Evolutionary conservation across 2,888 invertebrate genomes (phyloP).

Genomic region (Leucophenga montana): DNA sequence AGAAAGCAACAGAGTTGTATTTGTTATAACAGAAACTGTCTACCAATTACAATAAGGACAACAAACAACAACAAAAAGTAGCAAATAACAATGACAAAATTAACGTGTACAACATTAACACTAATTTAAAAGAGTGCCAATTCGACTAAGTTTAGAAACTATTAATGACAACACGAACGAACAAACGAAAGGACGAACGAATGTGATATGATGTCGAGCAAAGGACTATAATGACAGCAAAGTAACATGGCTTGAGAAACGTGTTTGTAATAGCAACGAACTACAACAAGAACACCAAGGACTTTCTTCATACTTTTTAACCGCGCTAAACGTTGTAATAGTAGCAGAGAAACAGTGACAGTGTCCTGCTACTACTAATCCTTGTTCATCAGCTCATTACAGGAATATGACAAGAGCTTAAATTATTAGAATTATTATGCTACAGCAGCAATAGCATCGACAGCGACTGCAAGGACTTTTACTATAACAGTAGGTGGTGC

Average conservation of each 20-base stretch:
- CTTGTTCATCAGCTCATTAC: conserved; percentile 55
- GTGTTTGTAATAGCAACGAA: conserved; percentile 10
- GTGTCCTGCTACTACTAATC: conserved; percentile 43
- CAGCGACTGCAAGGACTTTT: background rate
- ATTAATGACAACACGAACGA: conserved; percentile 40
- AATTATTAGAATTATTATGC: conserved; percentile 27
- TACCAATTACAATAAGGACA: background rate
- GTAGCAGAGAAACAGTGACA: conserved; percentile 2
- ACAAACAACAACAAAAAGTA: background rate
- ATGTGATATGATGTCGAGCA: background rate
- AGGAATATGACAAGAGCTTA: conserved; percentile 50
- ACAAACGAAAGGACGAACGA: background rate
- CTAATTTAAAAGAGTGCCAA: conserved; percentile 42
- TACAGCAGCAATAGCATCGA: conserved; percentile 22
- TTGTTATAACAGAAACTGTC: background rate
- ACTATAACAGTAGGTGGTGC: too few relatives aligned
- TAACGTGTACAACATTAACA: conserved; percentile 48
- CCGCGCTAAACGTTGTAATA: background rate
- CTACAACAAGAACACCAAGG: conserved; percentile 18
- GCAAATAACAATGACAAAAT: conserved; percentile 37
- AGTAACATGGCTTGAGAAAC: background rate
- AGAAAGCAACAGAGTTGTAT: too few relatives aligned
- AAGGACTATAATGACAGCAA: background rate
- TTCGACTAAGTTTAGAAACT: conserved; percentile 39
- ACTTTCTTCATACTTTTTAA: conserved; percentile 14